Percentiles rank a stretch among this genome's conserved stretches.
These are phyloP conservation scores for Yponomeuta cagnagella DNA, from an alignment of 2,888 invertebrate genomes.

Conservation along the genomic window DNA sequence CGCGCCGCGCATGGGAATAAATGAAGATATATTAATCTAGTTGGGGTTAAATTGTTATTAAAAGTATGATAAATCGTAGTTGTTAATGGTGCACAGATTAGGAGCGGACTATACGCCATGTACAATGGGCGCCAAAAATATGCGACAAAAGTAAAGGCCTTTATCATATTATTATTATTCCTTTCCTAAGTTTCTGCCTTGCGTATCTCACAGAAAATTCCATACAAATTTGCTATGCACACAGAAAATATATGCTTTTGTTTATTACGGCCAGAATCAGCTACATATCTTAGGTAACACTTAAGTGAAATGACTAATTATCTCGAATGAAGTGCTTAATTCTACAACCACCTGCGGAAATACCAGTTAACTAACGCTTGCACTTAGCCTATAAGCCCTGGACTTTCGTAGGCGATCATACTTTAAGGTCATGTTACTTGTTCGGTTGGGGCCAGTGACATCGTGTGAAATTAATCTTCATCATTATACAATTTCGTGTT, in stretches of 20 bases:
- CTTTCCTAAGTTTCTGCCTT: too few relatives aligned
- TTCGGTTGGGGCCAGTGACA: constrained; percentile 43
- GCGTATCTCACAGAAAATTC: too few relatives aligned
- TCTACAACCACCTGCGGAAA: too few relatives aligned
- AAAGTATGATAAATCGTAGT: constrained; percentile 72
- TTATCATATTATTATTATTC: neutral
- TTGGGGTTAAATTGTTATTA: constrained; percentile 75
- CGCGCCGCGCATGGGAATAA: constrained; percentile 47
- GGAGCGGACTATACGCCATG: constrained; percentile 56
- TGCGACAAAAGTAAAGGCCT: neutral
- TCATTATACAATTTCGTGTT: constrained; percentile 48
- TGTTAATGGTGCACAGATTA: constrained; percentile 70
- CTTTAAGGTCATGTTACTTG: neutral
- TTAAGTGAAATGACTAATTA: too few relatives aligned
- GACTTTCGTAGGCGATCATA: neutral
- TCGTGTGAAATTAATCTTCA: constrained; percentile 66
- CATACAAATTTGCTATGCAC: too few relatives aligned
- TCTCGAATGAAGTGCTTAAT: too few relatives aligned
- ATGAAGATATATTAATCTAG: constrained; percentile 75
- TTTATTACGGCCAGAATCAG: too few relatives aligned
- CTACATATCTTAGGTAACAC: too few relatives aligned
- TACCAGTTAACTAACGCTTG: too few relatives aligned
- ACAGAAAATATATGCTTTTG: too few relatives aligned
- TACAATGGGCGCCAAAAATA: constrained; percentile 17
- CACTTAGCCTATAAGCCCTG: neutral